Conservation (phyloP, 2,888 invertebrate genomes). For the Ellobium chinense region DNA sequence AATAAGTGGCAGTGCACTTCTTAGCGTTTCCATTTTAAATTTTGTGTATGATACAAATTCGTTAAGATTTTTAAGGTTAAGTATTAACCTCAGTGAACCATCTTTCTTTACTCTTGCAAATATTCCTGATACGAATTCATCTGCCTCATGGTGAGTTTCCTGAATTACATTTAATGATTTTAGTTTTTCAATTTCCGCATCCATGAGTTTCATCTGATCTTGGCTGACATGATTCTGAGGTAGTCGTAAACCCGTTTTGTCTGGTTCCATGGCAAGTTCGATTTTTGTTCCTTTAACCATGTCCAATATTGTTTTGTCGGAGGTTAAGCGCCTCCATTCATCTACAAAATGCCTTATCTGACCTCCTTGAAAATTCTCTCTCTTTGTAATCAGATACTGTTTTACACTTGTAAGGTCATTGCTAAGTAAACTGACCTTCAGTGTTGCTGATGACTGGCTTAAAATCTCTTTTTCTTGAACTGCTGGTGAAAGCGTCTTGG, state of each 20-base stretch:
- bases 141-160: not conserved
- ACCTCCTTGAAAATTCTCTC: conserved; percentile 12
- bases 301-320: not conserved
- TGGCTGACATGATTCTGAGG: not conserved
- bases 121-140: conserved; percentile 46
- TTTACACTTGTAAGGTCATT: not conserved
- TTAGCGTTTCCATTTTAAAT: conserved; percentile 47
- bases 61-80: conserved; percentile 44
- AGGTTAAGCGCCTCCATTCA: conserved; percentile 19
- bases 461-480: not conserved
- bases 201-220: not conserved
- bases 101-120: conserved; percentile 35
- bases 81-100: conserved; percentile 30
- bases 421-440: not conserved
- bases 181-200: not conserved
- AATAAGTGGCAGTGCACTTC: conserved; percentile 23
- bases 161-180: not conserved
- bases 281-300: not conserved
- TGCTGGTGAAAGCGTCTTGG: no score
- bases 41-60: conserved; percentile 28
- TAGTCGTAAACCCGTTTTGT: no score
- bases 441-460: not conserved
- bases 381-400: not conserved
- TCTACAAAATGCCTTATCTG: not conserved
- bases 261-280: not conserved